Conservation (phyloP, 2,888 invertebrate genomes). For the Meliscaeva auricollis region DNA sequence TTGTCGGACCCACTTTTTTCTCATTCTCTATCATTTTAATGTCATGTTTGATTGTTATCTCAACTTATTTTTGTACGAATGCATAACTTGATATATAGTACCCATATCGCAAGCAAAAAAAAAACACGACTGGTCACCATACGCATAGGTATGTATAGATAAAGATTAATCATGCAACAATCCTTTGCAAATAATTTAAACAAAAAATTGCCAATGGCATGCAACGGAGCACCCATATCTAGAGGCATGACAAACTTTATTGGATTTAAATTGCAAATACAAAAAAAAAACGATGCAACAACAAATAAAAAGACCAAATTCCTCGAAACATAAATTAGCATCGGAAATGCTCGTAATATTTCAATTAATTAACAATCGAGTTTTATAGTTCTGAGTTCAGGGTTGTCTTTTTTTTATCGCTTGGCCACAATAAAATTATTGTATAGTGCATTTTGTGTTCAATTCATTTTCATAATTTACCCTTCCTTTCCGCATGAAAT, state of each 20-base stretch:
- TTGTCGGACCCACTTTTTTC: too few relatives aligned
- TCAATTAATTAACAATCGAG: constrained; percentile 72
- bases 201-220: not conserved
- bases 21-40: too few relatives aligned
- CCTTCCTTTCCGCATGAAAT: constrained; percentile 13
- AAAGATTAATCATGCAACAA: constrained; percentile 3
- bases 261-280: constrained; percentile 4
- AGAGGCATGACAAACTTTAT: not conserved
- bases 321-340: constrained; percentile 66
- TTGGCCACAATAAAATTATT: constrained; percentile 24
- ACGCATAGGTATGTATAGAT: too few relatives aligned
- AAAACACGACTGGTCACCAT: not conserved
- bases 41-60: too few relatives aligned
- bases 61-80: too few relatives aligned
- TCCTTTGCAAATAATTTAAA: constrained; percentile 39
- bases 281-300: constrained; percentile 43
- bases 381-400: constrained; percentile 22
- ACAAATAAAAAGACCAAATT: constrained; percentile 58
- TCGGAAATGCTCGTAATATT: constrained; percentile 71
- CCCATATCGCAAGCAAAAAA: too few relatives aligned
- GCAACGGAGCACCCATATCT: not conserved
- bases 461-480: constrained; percentile 69
- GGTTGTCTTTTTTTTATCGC: constrained; percentile 37
- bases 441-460: constrained; percentile 58
- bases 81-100: too few relatives aligned